A percentile compares a stretch with the other conserved stretches of the same genome.
These are phyloP conservation scores for Cyanistes caeruleus DNA, from an alignment of 2,113 vertebrate species.

Conservation along the genomic window DNA sequence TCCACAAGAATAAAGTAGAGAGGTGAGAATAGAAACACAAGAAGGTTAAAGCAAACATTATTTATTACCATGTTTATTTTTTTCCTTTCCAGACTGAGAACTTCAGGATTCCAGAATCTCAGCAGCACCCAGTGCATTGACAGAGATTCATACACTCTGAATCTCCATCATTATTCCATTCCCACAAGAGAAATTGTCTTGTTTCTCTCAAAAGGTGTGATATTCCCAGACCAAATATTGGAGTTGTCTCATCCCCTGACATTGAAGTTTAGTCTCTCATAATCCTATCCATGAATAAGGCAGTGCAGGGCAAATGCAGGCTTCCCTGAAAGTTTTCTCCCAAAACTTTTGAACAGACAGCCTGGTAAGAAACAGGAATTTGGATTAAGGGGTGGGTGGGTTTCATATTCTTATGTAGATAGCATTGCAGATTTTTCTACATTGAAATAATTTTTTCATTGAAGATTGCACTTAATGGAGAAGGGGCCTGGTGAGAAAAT, in stretches of 20 bases:
- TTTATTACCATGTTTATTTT: background rate
- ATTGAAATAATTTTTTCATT: background rate
- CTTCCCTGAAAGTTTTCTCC: background rate
- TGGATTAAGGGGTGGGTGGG: rapidly evolving
- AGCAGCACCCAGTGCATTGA: background rate
- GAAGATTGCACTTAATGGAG: background rate
- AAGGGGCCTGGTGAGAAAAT: background rate
- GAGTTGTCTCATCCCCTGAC: background rate
- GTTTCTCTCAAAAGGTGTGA: background rate
- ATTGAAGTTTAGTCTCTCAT: background rate
- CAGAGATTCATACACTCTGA: background rate
- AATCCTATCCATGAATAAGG: background rate
- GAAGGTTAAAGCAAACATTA: constrained; percentile 42
- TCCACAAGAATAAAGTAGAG: constrained; percentile 8
- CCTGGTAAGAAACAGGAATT: background rate
- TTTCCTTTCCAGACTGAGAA: background rate
- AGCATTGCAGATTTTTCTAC: background rate
- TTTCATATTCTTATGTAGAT: background rate
- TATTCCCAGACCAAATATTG: background rate
- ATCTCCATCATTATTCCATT: background rate
- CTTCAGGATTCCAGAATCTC: background rate
- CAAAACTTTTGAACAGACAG: background rate
- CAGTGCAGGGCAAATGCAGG: background rate
- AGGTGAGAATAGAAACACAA: constrained; percentile 37
- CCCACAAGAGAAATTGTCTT: background rate